Base-by-base conservation (phyloP, 2,888 invertebrate species). In the Drosophila vallismaia region DNA sequence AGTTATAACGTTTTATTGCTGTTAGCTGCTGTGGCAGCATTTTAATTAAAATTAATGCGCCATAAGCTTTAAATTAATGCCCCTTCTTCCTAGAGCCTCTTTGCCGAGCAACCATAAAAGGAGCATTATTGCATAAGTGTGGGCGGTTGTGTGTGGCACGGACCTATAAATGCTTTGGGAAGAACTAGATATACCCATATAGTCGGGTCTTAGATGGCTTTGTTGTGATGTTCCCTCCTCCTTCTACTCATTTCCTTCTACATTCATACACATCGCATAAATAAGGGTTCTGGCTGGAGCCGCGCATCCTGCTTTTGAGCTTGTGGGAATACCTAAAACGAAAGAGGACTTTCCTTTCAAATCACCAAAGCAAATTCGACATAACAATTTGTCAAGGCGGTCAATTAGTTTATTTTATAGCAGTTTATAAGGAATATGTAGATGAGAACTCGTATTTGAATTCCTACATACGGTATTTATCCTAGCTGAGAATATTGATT, bases 21-120 rank as follows among this genome's bases (percentile, higher is more conserved):
- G 54, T 33, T 51, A 40, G 73, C 67, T 74, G 55, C 55, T 49
- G 40, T 36, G 14, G 44, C 76, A 50, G 73, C 50, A 73, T 62
- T 80, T 80, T 74, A 80, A 79, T 79, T 77, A 80, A 79, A 79
- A 74, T 71, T 74, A 78, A 72, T 81, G 81, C 63, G 67, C 48
- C 64, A 70, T 79, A 78, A 75, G 75, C 71, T 69, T 71, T 74
- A 52, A 75, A 58, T 71, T 66, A 63, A 74, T 74, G 62, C 55
- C 54, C 42, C 60, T 49, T 51, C 51, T 52, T 58, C 31, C 66
- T 2, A 52, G 66, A 53, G 69, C 38, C 69, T 68, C 31, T 28
- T 36, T 28, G 46, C 52, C 31, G 24, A 12, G 52, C 67, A 40
- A 42, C 57, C 62, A 77, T 62, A 66, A 67, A 63, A 29, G 52